These are phyloP conservation scores for Phalera bucephala DNA, from an alignment of 2,888 invertebrate genomes.

Conservation along the genomic window DNA sequence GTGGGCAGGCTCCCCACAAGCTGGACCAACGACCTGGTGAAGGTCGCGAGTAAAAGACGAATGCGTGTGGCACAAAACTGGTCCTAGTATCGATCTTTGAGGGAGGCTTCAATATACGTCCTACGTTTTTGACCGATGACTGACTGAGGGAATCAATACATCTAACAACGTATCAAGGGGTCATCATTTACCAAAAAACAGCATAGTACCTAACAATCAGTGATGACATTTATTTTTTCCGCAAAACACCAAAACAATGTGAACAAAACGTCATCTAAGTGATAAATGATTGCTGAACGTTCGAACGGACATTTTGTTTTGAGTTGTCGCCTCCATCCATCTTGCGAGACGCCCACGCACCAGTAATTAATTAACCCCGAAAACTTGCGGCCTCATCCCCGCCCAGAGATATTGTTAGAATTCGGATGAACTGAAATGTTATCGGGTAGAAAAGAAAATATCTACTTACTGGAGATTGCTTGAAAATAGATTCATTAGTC, in stretches of 20 bases:
- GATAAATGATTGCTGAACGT: constrained; percentile 38
- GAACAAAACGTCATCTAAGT: constrained; percentile 30
- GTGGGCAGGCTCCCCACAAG: too few relatives aligned
- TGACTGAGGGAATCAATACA: too few relatives aligned
- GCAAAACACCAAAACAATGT: constrained; percentile 9
- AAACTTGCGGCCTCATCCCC: constrained; percentile 33
- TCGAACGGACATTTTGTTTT: constrained; percentile 49
- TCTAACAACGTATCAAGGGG: too few relatives aligned
- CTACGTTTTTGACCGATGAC: too few relatives aligned
- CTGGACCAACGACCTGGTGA: too few relatives aligned
- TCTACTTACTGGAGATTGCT: constrained; percentile 7
- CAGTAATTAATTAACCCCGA: constrained; percentile 54
- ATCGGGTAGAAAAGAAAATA: constrained; percentile 34
- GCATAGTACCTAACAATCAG: constrained; percentile 1
- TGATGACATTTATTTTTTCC: constrained; percentile 2
- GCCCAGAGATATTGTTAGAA: constrained; percentile 41
- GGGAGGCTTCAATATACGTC: too few relatives aligned
- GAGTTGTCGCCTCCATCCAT: constrained; percentile 52
- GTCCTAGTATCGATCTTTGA: too few relatives aligned
- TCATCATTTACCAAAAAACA: too few relatives aligned
- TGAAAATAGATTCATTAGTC: background rate
- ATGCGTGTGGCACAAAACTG: too few relatives aligned
- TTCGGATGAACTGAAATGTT: constrained; percentile 23
- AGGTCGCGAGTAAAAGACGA: too few relatives aligned
- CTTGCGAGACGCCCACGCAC: constrained; percentile 35